phyloP scores from a whole-genome alignment of 2,797 vertebrate genomes.

The Sternotherus odoratus region DNA sequence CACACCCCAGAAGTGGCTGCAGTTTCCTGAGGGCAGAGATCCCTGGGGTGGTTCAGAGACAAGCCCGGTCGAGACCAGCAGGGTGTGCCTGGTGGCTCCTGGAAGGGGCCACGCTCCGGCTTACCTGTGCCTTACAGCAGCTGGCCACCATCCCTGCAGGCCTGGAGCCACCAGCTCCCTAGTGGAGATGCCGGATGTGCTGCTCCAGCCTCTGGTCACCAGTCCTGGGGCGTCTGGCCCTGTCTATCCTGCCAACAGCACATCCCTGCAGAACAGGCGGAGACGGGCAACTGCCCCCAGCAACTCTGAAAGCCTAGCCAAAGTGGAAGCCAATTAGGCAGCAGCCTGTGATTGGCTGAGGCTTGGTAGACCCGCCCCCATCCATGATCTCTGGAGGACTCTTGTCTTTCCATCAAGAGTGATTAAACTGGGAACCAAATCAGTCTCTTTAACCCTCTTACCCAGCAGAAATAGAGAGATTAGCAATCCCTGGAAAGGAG shows the following conservation, averaged over 20 bases:
- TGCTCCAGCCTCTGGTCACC: background rate
- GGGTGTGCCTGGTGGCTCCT: background rate
- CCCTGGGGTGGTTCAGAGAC: background rate
- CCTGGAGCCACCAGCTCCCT: background rate
- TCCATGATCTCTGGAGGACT: background rate
- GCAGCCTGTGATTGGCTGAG: background rate
- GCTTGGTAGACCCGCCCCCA: background rate
- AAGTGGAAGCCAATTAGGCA: background rate
- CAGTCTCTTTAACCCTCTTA: background rate
- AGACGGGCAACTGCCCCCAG: too few species aligned
- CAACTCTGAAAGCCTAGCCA: background rate
- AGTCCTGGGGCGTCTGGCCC: accelerated
- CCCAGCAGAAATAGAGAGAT: background rate
- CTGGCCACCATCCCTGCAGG: background rate
- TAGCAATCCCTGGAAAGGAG: background rate
- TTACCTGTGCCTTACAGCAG: background rate
- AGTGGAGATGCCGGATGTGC: background rate
- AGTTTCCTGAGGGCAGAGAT: background rate
- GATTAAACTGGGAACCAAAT: background rate
- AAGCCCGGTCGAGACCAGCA: background rate
- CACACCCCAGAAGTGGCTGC: background rate
- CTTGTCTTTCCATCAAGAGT: background rate
- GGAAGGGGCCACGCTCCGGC: accelerated
- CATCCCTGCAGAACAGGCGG: too few species aligned
- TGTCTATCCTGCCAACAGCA: background rate